Percentiles rank a stretch among this genome's conserved stretches.
phyloP scores from a whole-genome alignment of 23 tunicate species.

The Ciona savignyi region DNA sequence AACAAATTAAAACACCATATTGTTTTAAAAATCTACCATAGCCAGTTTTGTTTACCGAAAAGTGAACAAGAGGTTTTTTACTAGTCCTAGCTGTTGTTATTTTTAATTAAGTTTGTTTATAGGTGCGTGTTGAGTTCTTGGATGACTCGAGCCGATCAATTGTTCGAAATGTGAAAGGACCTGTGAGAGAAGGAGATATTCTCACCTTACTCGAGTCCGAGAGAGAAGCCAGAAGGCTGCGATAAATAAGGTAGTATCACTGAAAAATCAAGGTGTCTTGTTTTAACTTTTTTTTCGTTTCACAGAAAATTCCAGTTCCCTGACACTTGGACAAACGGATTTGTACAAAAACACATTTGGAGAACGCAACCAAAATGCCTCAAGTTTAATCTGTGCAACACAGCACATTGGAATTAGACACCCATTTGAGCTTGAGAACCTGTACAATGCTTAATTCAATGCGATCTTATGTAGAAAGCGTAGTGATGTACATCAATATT shows the following conservation, averaged over 20 bases:
- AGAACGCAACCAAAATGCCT: conserved; percentile 5
- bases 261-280: background rate
- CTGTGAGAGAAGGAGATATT: conserved; percentile 99
- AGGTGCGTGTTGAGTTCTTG: conserved; percentile 95
- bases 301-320: conserved; percentile 17
- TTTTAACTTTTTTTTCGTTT: too few species aligned
- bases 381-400: background rate
- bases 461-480: background rate
- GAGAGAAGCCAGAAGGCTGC: conserved; percentile 99
- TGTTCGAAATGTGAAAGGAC: conserved; percentile 98
- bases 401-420: conserved; percentile 2
- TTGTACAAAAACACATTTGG: background rate
- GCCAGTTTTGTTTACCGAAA: too few species aligned
- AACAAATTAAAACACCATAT: too few species aligned
- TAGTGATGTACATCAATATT: too few species aligned
- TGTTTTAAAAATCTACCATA: too few species aligned
- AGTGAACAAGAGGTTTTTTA: too few species aligned
- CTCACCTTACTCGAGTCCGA: conserved; percentile 97
- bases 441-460: conserved; percentile 3
- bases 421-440: conserved; percentile 14
- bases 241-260: conserved; percentile 45
- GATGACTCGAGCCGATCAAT: conserved; percentile 97
- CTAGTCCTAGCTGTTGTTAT: too few species aligned
- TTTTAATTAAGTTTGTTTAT: too few species aligned
- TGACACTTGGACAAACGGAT: background rate